A percentile compares a stretch with the other conserved stretches of the same genome.
These are phyloP conservation scores for Salvelinus alpinus DNA, from an alignment of 2,113 vertebrate species.

Conservation along the genomic window DNA sequence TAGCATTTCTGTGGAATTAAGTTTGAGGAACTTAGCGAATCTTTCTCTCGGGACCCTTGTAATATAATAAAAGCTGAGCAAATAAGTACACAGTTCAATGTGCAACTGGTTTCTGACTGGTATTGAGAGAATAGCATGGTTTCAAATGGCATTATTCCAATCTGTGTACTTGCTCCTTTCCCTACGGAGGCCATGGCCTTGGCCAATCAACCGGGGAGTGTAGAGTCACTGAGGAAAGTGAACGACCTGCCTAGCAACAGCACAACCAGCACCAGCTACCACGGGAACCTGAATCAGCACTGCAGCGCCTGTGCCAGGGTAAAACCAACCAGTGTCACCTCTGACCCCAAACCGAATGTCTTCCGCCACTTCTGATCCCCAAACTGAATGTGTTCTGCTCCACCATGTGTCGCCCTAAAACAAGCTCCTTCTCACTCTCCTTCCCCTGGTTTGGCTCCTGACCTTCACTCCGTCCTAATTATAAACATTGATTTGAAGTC, in stretches of 20 bases:
- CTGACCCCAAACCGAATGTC: conserved; percentile 35
- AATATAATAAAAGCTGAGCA: not conserved
- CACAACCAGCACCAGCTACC: no score
- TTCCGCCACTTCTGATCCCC: conserved; percentile 29
- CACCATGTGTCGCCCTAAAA: conserved; percentile 14
- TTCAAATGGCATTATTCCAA: conserved; percentile 8
- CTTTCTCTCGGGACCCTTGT: not conserved
- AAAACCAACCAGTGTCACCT: conserved; percentile 57
- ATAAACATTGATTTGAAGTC: conserved; percentile 9
- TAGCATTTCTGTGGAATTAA: not conserved
- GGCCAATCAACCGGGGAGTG: conserved; percentile 64
- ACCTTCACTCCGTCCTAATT: conserved; percentile 9
- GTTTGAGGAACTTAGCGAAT: not conserved
- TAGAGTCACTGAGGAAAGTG: conserved; percentile 70
- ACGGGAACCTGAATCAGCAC: conserved; percentile 70
- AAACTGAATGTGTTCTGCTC: conserved; percentile 19
- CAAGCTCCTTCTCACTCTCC: conserved; percentile 16
- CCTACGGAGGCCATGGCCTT: conserved; percentile 52
- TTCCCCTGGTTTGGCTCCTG: not conserved
- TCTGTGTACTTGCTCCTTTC: conserved; percentile 45
- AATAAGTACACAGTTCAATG: not conserved
- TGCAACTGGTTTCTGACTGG: not conserved
- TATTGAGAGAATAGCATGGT: not conserved
- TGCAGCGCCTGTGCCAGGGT: conserved; percentile 76
- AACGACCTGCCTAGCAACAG: conserved; percentile 59